These are phyloP conservation scores for Vidua chalybeata DNA, from an alignment of 2,113 vertebrate species.

Conservation along the genomic window DNA sequence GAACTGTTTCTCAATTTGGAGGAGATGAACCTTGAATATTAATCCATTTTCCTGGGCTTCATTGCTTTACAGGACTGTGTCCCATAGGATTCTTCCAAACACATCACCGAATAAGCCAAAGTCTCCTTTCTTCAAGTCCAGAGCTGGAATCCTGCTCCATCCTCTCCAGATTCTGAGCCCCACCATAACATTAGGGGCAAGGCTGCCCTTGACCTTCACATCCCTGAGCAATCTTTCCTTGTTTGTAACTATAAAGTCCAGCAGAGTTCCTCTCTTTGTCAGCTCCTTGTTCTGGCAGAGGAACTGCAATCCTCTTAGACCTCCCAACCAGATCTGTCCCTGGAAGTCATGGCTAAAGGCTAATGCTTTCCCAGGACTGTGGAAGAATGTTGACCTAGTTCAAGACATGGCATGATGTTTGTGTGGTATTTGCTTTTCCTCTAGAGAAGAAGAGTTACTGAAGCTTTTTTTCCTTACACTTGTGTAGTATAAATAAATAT, in stretches of 20 bases:
- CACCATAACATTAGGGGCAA: neutral
- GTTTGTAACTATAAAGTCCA: neutral
- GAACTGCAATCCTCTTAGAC: neutral
- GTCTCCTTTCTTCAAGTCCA: neutral
- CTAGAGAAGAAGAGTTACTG: neutral
- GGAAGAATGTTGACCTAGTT: neutral
- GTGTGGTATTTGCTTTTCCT: neutral
- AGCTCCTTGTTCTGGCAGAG: neutral
- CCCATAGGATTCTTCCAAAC: neutral
- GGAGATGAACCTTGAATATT: neutral
- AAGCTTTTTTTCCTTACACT: neutral
- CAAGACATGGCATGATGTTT: neutral
- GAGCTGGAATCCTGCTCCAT: neutral
- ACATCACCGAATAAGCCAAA: neutral
- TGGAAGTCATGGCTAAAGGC: neutral
- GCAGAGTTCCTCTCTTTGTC: neutral
- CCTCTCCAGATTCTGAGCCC: neutral
- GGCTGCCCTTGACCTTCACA: neutral
- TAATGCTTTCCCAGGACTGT: neutral
- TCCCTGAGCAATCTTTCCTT: neutral
- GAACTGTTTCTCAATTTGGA: neutral
- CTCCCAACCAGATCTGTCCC: neutral
- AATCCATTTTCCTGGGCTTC: neutral
- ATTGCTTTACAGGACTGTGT: neutral
- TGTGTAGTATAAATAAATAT: neutral